These are phyloP conservation scores for Zapornia atra DNA, from an alignment of 2,113 vertebrate species.

Conservation along the genomic window DNA sequence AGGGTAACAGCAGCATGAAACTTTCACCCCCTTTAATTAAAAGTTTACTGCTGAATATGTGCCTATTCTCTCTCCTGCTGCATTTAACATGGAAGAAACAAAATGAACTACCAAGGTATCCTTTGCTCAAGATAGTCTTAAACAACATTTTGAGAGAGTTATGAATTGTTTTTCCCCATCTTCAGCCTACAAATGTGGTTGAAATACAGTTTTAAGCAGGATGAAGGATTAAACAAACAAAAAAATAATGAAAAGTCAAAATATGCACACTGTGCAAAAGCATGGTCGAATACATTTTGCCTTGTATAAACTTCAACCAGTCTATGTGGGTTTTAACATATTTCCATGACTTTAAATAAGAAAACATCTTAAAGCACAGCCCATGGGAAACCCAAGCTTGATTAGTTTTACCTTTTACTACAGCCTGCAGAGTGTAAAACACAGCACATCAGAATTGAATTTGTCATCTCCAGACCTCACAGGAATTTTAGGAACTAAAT, in stretches of 20 bases:
- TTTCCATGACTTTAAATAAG: constrained; percentile 81
- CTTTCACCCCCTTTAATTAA: not conserved
- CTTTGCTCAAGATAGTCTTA: constrained; percentile 7
- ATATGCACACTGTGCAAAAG: constrained; percentile 73
- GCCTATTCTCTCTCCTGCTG: not conserved
- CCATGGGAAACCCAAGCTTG: constrained; percentile 83
- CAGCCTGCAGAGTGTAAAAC: constrained; percentile 85
- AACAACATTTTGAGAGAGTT: not conserved
- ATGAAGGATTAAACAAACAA: constrained; percentile 71
- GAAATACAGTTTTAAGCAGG: constrained; percentile 62
- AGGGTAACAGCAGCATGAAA: not conserved
- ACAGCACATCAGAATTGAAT: constrained; percentile 87
- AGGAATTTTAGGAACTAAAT: constrained; percentile 86
- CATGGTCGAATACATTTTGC: constrained; percentile 65
- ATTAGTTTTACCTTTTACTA: constrained; percentile 84
- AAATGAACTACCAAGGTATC: not conserved
- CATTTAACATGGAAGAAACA: constrained; percentile 8
- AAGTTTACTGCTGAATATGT: not conserved
- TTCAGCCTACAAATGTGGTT: constrained; percentile 44
- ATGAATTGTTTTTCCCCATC: constrained; percentile 14
- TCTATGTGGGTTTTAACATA: constrained; percentile 77
- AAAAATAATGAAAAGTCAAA: constrained; percentile 78
- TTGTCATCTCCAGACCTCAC: constrained; percentile 88
- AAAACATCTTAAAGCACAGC: constrained; percentile 78
- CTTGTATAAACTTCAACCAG: constrained; percentile 76